phyloP scores from a whole-genome alignment of 2,888 invertebrate species.

The Oscheius sp. region DNA sequence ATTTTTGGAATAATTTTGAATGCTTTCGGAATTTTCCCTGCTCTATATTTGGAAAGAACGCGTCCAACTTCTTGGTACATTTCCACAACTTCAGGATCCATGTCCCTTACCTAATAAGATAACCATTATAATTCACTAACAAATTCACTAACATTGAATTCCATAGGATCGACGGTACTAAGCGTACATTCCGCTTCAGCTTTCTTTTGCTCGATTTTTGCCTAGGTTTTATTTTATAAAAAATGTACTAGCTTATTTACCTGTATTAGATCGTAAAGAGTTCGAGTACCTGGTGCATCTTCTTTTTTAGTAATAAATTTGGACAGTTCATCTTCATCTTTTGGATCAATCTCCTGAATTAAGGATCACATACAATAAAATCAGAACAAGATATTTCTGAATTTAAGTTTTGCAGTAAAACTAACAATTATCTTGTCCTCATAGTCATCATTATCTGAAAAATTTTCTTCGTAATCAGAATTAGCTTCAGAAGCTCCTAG shows the following conservation, averaged over 20 bases:
- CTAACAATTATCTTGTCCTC: conserved; percentile 56
- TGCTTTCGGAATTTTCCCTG: conserved; percentile 96
- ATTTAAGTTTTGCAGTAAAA: not conserved
- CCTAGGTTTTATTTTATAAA: conserved; percentile 78
- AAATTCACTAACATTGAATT: conserved; percentile 46
- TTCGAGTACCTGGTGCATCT: conserved; percentile 80
- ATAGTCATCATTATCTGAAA: conserved; percentile 47
- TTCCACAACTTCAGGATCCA: conserved; percentile 84
- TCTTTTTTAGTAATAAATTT: conserved; percentile 81
- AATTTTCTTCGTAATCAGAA: conserved; percentile 48
- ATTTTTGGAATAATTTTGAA: conserved; percentile 95
- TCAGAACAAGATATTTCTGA: conserved; percentile 2
- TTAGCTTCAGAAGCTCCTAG: conserved; percentile 53
- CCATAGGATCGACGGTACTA: conserved; percentile 51
- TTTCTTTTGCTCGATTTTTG: conserved; percentile 55
- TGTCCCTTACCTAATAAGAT: conserved; percentile 60
- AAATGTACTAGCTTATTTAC: conserved; percentile 72
- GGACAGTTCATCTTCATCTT: conserved; percentile 85
- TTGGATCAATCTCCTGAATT: conserved; percentile 58
- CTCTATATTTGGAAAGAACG: conserved; percentile 87
- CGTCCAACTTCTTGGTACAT: conserved; percentile 92
- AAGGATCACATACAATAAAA: not conserved
- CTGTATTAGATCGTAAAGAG: conserved; percentile 89
- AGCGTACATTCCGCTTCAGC: conserved; percentile 53
- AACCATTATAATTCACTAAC: not conserved